phyloP scores from a whole-genome alignment of 1,140 invertebrate genomes.

The Chironomus striatipennis region DNA sequence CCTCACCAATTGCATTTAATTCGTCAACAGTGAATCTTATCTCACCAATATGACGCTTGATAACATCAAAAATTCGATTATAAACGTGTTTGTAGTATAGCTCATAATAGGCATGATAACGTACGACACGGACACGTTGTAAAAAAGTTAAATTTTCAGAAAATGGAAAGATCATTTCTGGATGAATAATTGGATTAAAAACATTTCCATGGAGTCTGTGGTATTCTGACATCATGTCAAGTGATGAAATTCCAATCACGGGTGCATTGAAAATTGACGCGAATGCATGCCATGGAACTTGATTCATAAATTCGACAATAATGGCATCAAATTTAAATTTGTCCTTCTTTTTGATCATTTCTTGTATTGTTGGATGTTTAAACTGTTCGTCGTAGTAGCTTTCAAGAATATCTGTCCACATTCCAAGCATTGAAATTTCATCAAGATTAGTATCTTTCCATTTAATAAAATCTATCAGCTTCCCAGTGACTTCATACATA shows the following conservation, averaged over 20 bases:
- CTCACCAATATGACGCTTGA: conserved; percentile 32
- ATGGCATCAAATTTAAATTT: conserved; percentile 36
- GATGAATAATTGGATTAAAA: conserved; percentile 41
- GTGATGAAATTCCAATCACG: conserved; percentile 38
- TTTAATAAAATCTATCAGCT: neutral
- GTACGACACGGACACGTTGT: conserved; percentile 33
- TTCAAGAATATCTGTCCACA: neutral
- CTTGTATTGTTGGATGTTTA: neutral
- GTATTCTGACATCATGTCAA: conserved; percentile 28
- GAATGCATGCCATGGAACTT: conserved; percentile 31
- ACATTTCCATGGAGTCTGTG: conserved; percentile 39
- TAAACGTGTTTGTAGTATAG: conserved; percentile 26
- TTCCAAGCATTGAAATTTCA: neutral
- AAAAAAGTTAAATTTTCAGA: conserved; percentile 35
- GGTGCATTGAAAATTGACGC: conserved; percentile 39
- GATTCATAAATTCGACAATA: conserved; percentile 31
- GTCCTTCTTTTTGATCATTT: conserved; percentile 28
- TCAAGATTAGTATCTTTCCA: neutral
- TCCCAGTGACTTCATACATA: neutral
- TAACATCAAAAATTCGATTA: conserved; percentile 30
- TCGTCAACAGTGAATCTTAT: conserved; percentile 31
- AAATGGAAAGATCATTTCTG: conserved; percentile 35
- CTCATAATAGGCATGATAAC: conserved; percentile 28
- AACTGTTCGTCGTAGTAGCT: neutral
- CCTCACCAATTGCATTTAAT: conserved; percentile 41